Evolutionary conservation across 2,113 vertebrate species (phyloP), one percentile per base, ranked within the genome.

Genomic region (Conger conger): DNA sequence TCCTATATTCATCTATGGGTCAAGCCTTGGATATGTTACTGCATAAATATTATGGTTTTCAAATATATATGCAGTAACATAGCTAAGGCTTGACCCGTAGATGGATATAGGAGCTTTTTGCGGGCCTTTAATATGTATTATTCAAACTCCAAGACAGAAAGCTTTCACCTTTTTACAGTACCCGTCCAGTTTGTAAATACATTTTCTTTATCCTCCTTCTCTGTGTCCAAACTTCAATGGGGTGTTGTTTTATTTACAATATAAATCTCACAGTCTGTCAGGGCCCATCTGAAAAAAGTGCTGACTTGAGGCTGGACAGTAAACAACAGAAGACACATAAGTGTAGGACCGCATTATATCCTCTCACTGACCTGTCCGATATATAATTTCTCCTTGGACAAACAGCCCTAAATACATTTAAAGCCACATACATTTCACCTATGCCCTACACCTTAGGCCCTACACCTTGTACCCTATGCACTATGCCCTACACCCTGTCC

Each of bases 251-350:
- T 79, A 79, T 79, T 42, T 42, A 79, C 20, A 23, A 23, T 20
- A 27, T 36, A 23, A 38, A 36, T 23, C 78, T 23, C 36, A 7
- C 36, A 27, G 78, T 42, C 16, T 79, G 78, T 42, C 78, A 40
- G 16, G 78, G 37, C 78, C 37, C 35, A 40, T 79, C 78, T 17
- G 1, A 79, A 79, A 38, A 79, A 79, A 79, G 78, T 79, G 78
- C 78, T 79, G 78, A 79, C 17, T 79, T 79, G 38, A 42, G 3
- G 20, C 23, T 18, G 1, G 36, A 20, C 27, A 30, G 23, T 73
- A 38, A 40, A 79, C 8, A 79, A 7, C 0, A 7, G 27, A 20
- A 20, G 18, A 40, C 33, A 17, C 76, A 78, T 78, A 37, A 37
- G 17, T 36, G 18, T 18, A 78, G 33, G 76, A 18, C 33, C 20